Evolutionary conservation across 1,140 invertebrate species (phyloP).

Genomic region (Heliothis subflexa): DNA sequence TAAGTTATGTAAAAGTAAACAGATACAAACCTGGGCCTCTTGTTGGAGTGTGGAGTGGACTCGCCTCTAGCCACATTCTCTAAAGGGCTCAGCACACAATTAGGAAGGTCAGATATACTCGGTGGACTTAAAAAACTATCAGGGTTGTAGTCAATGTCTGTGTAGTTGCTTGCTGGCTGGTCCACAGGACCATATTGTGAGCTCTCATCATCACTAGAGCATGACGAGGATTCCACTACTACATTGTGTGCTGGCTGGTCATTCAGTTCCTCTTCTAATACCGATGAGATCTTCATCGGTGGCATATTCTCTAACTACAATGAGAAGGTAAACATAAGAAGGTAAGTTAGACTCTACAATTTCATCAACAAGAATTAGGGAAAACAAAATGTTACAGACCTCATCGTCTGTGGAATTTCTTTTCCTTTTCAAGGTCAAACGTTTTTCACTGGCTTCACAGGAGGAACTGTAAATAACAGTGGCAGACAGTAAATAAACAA

Average conservation of each 20-base stretch:
- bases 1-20: background rate
- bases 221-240: constrained; percentile 79
- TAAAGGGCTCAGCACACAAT: constrained; percentile 79
- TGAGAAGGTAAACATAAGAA: constrained; percentile 30
- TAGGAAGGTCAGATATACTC: constrained; percentile 81
- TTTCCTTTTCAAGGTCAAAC: constrained; percentile 76
- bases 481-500: constrained; percentile 63
- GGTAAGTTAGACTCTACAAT: constrained; percentile 10
- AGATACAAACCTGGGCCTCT: constrained; percentile 72
- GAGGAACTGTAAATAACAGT: constrained; percentile 68
- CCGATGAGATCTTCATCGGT: constrained; percentile 69
- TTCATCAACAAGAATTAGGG: constrained; percentile 14
- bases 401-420: constrained; percentile 82
- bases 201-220: constrained; percentile 80
- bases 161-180: constrained; percentile 74
- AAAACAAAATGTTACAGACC: constrained; percentile 59
- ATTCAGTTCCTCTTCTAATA: constrained; percentile 64
- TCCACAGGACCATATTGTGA: constrained; percentile 65
- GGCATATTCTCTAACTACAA: constrained; percentile 79
- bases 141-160: constrained; percentile 78
- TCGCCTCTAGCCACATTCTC: constrained; percentile 83
- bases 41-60: constrained; percentile 80
- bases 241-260: constrained; percentile 76
- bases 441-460: constrained; percentile 74
- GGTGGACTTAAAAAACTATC: constrained; percentile 82